Evolutionary conservation across 2,113 vertebrate genomes (phyloP), one percentile per base, ranked within the genome.

Genomic region (Triplophysa tibetana): DNA sequence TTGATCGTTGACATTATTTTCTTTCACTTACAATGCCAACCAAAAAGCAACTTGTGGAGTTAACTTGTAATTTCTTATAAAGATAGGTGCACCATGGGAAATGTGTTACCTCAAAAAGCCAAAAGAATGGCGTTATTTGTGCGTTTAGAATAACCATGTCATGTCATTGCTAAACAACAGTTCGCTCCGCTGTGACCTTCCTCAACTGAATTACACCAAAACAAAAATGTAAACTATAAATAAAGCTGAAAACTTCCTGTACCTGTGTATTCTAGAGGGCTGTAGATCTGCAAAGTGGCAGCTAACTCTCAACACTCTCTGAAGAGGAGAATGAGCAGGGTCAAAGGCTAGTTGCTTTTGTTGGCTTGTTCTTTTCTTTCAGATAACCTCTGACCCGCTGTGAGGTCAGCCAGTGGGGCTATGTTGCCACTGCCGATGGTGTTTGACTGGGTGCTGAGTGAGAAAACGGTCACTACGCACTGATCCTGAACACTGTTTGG

Each of bases 331-430:
- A 70, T 75, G 75, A 76, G 10, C 58, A 21, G 26, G 73, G 83
- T 68, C 80, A 82, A 87, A 83, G 74, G 64, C 38, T 66, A 72
- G 66, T 70, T 75, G 83, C 63, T 79, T 82, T 81, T 82, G 80
- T 80, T 82, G 29, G 62, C 67, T 54, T 79, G 80, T 70, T 67
- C 68, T 82, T 79, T 79, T 67, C 69, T 78, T 69, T 21, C 1
- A 74, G 86, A 84, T 87, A 85, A 85, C 86, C 84, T 66, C 38
- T 84, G 82, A 85, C 78, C 86, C 17, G 8, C 23, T 66, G 62
- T 56, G 77, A 66, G 75, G 78, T 77, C 76, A 79, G 58, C 61
- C 76, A 79, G 48, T 52, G 21, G 48, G 13, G 65, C 64, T 19
- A 45, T 38, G 29, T 69, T 19, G 11, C 38, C 48, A 21, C 41